These are phyloP conservation scores for Chrysogorgia sp. DNA, from an alignment of 92 coral and sea anemone species.

Conservation along the genomic window DNA sequence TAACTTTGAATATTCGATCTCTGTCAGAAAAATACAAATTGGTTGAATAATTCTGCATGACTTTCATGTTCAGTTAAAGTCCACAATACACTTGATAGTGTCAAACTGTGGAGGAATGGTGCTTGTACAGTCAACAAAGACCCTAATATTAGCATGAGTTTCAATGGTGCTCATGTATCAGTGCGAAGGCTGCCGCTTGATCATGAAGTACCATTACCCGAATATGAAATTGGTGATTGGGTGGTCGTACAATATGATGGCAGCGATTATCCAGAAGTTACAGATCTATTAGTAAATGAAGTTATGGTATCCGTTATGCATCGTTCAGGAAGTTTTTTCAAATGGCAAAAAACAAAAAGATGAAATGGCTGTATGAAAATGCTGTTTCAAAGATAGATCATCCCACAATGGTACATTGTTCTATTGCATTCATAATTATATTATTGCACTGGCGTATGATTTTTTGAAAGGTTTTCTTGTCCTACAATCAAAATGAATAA, in stretches of 20 bases:
- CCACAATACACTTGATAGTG: neutral
- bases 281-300: slow-evolving; percentile 7
- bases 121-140: neutral
- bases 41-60: no score
- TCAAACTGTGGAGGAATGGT: neutral
- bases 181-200: no score
- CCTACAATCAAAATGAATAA: no score
- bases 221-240: slow-evolving; percentile 5
- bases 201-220: neutral
- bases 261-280: slow-evolving; percentile 4
- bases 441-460: no score
- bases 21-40: no score
- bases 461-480: no score
- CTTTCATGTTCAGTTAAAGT: neutral
- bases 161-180: neutral
- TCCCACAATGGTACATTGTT: no score
- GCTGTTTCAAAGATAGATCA: no score
- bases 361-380: no score
- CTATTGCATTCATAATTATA: no score
- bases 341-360: slow-evolving; percentile 16
- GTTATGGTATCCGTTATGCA: slow-evolving; percentile 1
- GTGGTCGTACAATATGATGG: slow-evolving; percentile 8
- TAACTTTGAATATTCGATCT: no score
- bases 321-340: neutral
- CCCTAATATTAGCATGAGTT: neutral